Evolutionary conservation across 2,888 invertebrate genomes (phyloP), one percentile per base, ranked within the genome.

Genomic region (Agonopterix subpropinquella): DNA sequence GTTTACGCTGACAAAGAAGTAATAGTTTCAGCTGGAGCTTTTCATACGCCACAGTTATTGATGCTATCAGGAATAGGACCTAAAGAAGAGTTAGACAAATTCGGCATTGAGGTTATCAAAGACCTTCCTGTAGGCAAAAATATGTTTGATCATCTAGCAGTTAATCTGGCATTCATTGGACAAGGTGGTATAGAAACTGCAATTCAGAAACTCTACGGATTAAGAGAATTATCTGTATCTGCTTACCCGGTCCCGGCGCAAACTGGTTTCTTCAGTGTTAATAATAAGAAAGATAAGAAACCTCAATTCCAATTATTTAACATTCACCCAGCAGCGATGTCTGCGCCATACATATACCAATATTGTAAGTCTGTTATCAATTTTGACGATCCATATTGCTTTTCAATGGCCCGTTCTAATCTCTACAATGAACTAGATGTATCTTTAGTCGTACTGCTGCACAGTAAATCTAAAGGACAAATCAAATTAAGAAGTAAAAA

Each of bases 41-140:
- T 84, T 11, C 76, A 84, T 18, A 73, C 77, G 35, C 79, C 86
- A 4, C 82, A 85, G 58, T 62, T 85, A 43, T 59, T 86, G 45
- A 73, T 85, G 74, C 62, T 83, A 0, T 84, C 87, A 35, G 85
- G 85, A 0, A 66, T 86, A 48, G 85, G 86, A 1, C 85, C 83
- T 1, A 50, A 51, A 49, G 62, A 73, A 36, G 70, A 76, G 42
- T 57, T 86, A 35, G 48, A 54, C 5, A 72, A 63, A 53, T 56
- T 72, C 10, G 57, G 67, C 4, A 81, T 86, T 41, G 47, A 69
- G 7, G 57, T 70, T 0, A 37, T 82, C 3, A 61, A 62, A 0
- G 67, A 86, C 53, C 72, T 86, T 45, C 86, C 85, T 1, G 86
- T 86, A 2, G 85, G 85, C 0, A 67, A 70, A 59, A 78, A 83